These are phyloP conservation scores for Sisor rabdophorus DNA, from an alignment of 2,113 vertebrate genomes.

Conservation along the genomic window DNA sequence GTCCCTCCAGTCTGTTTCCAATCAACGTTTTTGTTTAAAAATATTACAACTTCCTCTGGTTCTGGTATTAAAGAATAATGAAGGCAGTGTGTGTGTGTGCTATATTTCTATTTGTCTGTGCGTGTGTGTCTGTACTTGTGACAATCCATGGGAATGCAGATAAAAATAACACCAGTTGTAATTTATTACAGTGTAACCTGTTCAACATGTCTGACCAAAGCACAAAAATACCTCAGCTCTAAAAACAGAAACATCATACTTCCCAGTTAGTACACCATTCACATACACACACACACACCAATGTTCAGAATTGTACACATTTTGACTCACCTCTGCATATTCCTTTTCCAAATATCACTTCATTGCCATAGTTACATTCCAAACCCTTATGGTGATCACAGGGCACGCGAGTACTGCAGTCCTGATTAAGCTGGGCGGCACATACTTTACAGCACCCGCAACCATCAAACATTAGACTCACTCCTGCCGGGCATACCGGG, in stretches of 20 bases:
- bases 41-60: background rate
- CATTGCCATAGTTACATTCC: slow-evolving; percentile 78
- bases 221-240: slow-evolving; percentile 18
- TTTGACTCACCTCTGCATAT: slow-evolving; percentile 76
- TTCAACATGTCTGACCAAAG: background rate
- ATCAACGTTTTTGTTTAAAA: background rate
- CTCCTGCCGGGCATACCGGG: slow-evolving; percentile 64
- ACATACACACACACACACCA: background rate
- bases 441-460: slow-evolving; percentile 80
- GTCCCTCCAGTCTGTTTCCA: background rate
- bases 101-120: background rate
- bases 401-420: slow-evolving; percentile 65
- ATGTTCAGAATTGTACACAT: background rate
- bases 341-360: slow-evolving; percentile 63
- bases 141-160: background rate
- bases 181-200: slow-evolving; percentile 7
- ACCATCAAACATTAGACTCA: slow-evolving; percentile 65
- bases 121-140: background rate
- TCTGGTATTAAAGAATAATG: background rate
- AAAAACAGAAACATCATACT: slow-evolving; percentile 18
- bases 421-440: slow-evolving; percentile 75
- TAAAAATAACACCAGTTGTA: slow-evolving; percentile 9
- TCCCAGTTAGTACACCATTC: background rate
- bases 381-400: slow-evolving; percentile 78
- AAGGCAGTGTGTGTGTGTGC: background rate